Percentiles rank a stretch among this genome's conserved stretches.
Evolutionary conservation across 2,888 invertebrate species (phyloP).

Genomic region (Nipponacmea schrenckii): DNA sequence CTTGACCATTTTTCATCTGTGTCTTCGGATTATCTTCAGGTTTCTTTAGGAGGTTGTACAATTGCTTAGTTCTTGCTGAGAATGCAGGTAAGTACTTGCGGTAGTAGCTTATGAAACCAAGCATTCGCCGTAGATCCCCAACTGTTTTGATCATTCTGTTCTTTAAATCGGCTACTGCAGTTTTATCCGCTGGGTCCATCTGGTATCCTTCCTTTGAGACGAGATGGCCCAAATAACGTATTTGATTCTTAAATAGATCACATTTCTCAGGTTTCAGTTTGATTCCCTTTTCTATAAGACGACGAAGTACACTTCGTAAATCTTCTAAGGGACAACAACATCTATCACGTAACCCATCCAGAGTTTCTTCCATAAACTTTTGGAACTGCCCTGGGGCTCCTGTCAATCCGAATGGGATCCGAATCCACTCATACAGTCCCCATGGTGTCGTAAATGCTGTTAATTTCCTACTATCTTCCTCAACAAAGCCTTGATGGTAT

Average conservation of each 20-base stretch:
- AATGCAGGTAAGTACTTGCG: constrained; percentile 26
- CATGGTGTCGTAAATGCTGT: constrained; percentile 32
- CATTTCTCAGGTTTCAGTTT: constrained; percentile 33
- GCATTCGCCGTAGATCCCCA: constrained; percentile 24
- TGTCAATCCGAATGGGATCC: constrained; percentile 29
- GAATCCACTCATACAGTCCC: constrained; percentile 29
- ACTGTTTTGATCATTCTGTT: constrained; percentile 17
- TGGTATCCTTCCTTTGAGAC: constrained; percentile 27
- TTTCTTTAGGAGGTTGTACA: constrained; percentile 19
- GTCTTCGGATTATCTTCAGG: neutral
- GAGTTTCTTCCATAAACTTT: constrained; percentile 27
- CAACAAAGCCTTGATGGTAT: constrained; percentile 30
- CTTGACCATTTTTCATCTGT: too few relatives aligned
- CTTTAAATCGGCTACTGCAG: constrained; percentile 24
- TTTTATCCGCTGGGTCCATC: constrained; percentile 22
- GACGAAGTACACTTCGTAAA: constrained; percentile 18
- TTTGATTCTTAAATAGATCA: constrained; percentile 26
- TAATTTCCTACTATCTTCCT: constrained; percentile 16
- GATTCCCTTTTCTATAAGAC: constrained; percentile 26
- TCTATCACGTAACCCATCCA: constrained; percentile 18
- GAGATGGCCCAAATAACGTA: constrained; percentile 31
- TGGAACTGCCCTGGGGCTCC: constrained; percentile 27
- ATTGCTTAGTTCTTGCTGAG: constrained; percentile 14
- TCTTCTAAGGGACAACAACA: constrained; percentile 18
- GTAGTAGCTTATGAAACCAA: constrained; percentile 29